Percentiles rank a stretch among this genome's conserved stretches.
Evolutionary conservation across 2,888 invertebrate genomes (phyloP).

Genomic region (Eupithecia subfuscata): DNA sequence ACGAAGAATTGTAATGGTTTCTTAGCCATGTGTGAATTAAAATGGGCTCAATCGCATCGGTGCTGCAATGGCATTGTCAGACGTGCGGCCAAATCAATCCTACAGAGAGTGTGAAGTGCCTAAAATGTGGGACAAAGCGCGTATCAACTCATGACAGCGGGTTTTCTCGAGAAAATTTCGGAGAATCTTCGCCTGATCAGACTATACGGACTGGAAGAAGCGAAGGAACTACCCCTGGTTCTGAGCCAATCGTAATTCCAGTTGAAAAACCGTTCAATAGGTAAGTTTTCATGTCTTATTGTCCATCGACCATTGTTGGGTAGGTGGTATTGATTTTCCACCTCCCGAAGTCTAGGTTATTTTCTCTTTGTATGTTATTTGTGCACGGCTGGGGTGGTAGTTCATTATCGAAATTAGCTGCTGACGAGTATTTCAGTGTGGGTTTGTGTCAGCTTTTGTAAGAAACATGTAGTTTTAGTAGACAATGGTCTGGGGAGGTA

Average conservation of each 20-base stretch:
- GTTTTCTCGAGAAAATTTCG: constrained; percentile 68
- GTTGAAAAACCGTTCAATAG: constrained; percentile 74
- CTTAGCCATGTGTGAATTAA: constrained; percentile 84
- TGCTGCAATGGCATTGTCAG: constrained; percentile 96
- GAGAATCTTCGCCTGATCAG: constrained; percentile 76
- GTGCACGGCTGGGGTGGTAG: constrained; percentile 61
- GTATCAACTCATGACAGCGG: constrained; percentile 84
- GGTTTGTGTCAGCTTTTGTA: constrained; percentile 68
- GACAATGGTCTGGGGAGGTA: constrained; percentile 32
- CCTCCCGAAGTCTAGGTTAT: constrained; percentile 76
- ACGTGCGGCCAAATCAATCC: constrained; percentile 95
- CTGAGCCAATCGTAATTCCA: constrained; percentile 75
- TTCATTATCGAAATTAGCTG: constrained; percentile 70
- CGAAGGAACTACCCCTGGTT: constrained; percentile 76
- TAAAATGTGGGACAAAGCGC: constrained; percentile 90
- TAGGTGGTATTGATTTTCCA: constrained; percentile 78
- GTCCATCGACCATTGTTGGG: constrained; percentile 65
- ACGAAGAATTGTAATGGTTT: constrained; percentile 79
- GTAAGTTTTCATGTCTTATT: constrained; percentile 63
- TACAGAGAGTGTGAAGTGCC: constrained; percentile 92
- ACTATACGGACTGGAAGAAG: constrained; percentile 74
- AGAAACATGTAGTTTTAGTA: constrained; percentile 60
- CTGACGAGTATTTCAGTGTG: constrained; percentile 56
- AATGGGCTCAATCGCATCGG: constrained; percentile 97
- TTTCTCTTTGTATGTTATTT: constrained; percentile 71